Evolutionary conservation across 2,888 invertebrate species (phyloP), one percentile per base, ranked within the genome.

Genomic region (Encarsia formosa): DNA sequence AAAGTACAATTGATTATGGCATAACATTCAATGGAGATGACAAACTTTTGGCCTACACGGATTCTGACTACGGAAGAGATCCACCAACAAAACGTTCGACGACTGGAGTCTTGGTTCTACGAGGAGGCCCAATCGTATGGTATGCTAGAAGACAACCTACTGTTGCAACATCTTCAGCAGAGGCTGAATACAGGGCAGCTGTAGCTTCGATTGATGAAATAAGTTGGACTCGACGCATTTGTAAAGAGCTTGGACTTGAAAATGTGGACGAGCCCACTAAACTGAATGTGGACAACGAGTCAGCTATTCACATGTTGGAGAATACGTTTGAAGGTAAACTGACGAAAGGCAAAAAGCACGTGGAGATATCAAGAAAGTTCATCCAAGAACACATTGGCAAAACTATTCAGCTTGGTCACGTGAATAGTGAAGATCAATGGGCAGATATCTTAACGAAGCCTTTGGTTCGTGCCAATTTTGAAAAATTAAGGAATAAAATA

Each of bases 131-230:
- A 22, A 54, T 65, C 23, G 56, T 65, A 3, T 67, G 65, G 63
- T 52, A 44, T 18, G 19, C 59, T 1, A 54, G 60, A 49, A 63
- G 61, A 41, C 62, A 64, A 57, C 45, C 47, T n/a, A 34, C 35
- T 31, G 52, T 52, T 52, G 54, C 61, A 44, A 57, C 40, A n/a
- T 65, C 64, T 5, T 58, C 64, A 39, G 64, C 64, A 15, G 62
- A 65, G 52, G 64, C 63, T 15, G 63, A 66, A 43, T 67, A 66
- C 58, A 57, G 65, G 46, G 65, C 65, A 5, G 65, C 64, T 19
- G 64, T 63, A 4, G 56, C 59, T 5, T 42, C 58, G 4, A 66
- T 66, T 38, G 59, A 66, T 39, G 68, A 67, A 15, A 56, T 66
- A 13, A 61, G 65, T 49, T 66, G 67, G 65, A 61, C 65, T 19